Conservation (phyloP, 1,140 invertebrate species). For the Zaprionus camerounensis region DNA sequence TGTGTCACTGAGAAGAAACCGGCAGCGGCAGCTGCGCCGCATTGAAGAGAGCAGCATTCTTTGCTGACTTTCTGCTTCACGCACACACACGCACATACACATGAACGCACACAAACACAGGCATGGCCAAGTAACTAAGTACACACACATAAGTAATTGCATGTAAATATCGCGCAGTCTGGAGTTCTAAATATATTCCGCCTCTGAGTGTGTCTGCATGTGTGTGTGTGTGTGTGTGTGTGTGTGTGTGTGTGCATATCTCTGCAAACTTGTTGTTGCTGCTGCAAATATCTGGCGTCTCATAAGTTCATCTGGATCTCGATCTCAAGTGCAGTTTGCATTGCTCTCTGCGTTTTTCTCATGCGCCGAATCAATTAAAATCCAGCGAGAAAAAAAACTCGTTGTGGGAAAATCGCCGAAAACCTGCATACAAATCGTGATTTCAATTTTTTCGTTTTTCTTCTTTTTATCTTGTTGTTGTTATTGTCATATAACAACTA, state of each 20-base stretch:
- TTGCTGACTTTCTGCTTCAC: conserved; percentile 60
- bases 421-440: conserved; percentile 78
- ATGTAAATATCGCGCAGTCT: conserved; percentile 15
- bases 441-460: conserved; percentile 59
- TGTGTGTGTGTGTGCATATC: conserved; percentile 7
- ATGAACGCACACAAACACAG: background rate
- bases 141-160: background rate
- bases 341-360: conserved; percentile 63
- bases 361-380: conserved; percentile 76
- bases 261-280: conserved; percentile 38
- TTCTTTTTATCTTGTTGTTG: conserved; percentile 17
- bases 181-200: conserved; percentile 33
- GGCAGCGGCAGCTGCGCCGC: conserved; percentile 45
- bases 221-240: background rate
- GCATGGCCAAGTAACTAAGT: background rate
- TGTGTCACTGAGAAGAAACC: conserved; percentile 66
- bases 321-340: conserved; percentile 73
- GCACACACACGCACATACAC: conserved; percentile 2
- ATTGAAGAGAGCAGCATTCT: conserved; percentile 66
- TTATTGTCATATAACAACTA: conserved; percentile 46
- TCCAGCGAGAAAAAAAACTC: conserved; percentile 70
- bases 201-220: background rate
- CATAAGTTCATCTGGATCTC: conserved; percentile 81
- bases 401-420: conserved; percentile 78
- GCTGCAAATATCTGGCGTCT: conserved; percentile 57